Evolutionary conservation across 1,140 invertebrate species (phyloP), one percentile per base, ranked within the genome.

Genomic region (Nebria ingens): DNA sequence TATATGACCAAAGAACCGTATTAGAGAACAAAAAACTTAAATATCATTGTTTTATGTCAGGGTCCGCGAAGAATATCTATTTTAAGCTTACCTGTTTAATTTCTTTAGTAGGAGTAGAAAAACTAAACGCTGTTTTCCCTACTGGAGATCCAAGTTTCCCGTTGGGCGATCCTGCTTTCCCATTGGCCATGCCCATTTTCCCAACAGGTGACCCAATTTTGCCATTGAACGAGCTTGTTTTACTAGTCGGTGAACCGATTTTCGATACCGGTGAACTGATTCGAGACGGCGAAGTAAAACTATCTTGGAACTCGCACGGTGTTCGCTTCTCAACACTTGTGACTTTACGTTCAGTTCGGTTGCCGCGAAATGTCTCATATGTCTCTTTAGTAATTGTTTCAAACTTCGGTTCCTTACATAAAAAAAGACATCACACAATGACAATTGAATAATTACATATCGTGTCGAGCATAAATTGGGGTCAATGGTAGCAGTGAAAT

Each of bases 331-430:
- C 78, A 12, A 56, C 38, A 3, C 77, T 79, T 0, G 78, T 79
- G 49, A 77, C 74, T 63, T 79, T 79, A 57, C 77, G 73, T 62
- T 79, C 77, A 13, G 77, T 75, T 52, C 74, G 65, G 22, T 76
- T 76, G 1, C 78, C 79, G 51, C 72, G 71, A 59, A 79, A 80
- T 3, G 79, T 74, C 68, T 80, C 77, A 21, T 80, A 77, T 22
- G 79, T 81, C 65, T 81, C 79, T 50, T 77, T 70, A 15, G 79
- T 80, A 29, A 81, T 75, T 22, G 77, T 79, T 62, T 81, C 78
- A 57, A 68, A 61, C 55, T 63, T 67, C 2, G 67, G 67, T 59
- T 69, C 63, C 64, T 68, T 52, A 22, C 58, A 62, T 34, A n/a
- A n/a, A n/a, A n/a, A 45, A 45, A 45, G 17, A 45, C 40, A 45